Conservation (phyloP, 2,797 vertebrate species). For the Pseudochaenichthys georgianus region DNA sequence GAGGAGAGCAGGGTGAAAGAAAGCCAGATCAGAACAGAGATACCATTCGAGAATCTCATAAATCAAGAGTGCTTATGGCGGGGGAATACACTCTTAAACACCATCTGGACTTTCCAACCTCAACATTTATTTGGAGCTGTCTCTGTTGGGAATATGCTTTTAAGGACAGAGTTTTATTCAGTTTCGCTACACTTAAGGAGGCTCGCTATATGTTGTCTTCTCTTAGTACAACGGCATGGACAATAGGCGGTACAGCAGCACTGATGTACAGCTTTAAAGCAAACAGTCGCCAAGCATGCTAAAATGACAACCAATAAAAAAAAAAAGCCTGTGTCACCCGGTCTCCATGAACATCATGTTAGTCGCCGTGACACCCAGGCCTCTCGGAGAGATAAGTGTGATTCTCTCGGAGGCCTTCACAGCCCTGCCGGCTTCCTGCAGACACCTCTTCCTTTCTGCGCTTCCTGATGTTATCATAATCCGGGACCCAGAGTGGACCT, state of each 20-base stretch:
- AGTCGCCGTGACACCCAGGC: conserved; percentile 64
- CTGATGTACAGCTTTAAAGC: not conserved
- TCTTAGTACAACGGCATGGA: conserved; percentile 4
- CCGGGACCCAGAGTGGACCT: conserved; percentile 87
- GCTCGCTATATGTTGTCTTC: conserved; percentile 43
- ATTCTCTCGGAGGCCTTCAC: conserved; percentile 76
- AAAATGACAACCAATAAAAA: conserved; percentile 47
- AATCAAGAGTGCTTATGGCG: conserved; percentile 94
- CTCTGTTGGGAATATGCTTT: conserved; percentile 82
- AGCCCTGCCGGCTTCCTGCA: conserved; percentile 87
- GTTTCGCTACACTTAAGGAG: conserved; percentile 34
- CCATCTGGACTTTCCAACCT: conserved; percentile 97
- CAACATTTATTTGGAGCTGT: conserved; percentile 91
- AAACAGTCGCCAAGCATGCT: not conserved
- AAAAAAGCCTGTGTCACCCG: conserved; percentile 44
- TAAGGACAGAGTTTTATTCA: conserved; percentile 62
- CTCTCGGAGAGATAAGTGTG: conserved; percentile 78
- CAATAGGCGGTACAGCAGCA: not conserved
- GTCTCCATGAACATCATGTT: conserved; percentile 48
- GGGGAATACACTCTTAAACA: conserved; percentile 91
- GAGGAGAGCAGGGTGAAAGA: conserved; percentile 93
- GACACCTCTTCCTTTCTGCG: conserved; percentile 83
- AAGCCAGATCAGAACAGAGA: conserved; percentile 94
- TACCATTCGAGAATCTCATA: conserved; percentile 97
- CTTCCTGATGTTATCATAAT: conserved; percentile 96